Evolutionary conservation across 2,888 invertebrate species (phyloP), one percentile per base, ranked within the genome.

Genomic region (Furcula furcula): DNA sequence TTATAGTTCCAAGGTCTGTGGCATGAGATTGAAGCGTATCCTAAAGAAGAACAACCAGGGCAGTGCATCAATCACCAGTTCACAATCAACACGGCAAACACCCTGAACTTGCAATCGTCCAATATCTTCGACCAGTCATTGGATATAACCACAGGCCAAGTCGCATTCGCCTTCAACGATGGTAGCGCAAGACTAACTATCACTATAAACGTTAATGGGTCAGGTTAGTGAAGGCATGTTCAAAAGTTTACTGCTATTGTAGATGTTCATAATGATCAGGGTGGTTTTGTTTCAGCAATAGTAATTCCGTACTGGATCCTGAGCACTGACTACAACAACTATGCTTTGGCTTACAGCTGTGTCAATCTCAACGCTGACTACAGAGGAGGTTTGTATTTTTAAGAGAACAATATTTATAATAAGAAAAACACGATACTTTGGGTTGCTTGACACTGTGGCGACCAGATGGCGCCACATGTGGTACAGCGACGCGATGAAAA

Each of bases 291-390:
- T 60, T 7, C 60, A 72, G 72, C 9, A 18, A 36, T 42, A 15
- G 34, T 36, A 3, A 38, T 63, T 18, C 56, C 56, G 2, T 92
- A 92, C 56, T 92, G 91, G 90, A 69, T 92, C 10, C 44, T 92
- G 10, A 90, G 85, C 22, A 92, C 92, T 0, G 92, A 92, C 37
- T 78, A 93, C 58, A 73, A 76, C 0, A 81, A 79, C 40, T 93
- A 90, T 48, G 78, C 91, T 1, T 85, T 92, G 1, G 90, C 92
- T 1, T 93, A 91, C 86, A 91, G 91, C 28, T 93, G 93, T 54
- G 67, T 71, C 1, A 81, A 91, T 16, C 31, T 65, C 5, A 29
- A 55, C 28, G 14, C 7, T 1, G 51, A 70, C 13, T 50, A 19
- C 11, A 35, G 39, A 50, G 46, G 41, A 49, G 38, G 60, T 60